A percentile compares a stretch with the other conserved stretches of the same genome.
These are phyloP conservation scores for Lapara coniferarum DNA, from an alignment of 2,888 invertebrate species.

Conservation along the genomic window DNA sequence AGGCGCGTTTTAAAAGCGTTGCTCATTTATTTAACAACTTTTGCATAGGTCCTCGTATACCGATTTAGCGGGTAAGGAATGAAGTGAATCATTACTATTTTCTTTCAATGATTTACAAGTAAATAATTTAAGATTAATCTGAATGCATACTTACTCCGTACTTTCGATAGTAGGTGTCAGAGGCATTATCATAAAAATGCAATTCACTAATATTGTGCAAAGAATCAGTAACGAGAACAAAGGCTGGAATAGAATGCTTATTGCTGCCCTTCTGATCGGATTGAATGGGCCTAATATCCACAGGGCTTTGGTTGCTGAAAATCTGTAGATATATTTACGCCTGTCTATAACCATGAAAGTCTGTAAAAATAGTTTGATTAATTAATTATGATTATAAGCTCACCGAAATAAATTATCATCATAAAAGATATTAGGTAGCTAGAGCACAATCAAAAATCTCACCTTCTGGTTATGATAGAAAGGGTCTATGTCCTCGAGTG, in stretches of 20 bases:
- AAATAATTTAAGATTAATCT: constrained; percentile 34
- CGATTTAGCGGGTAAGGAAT: no score
- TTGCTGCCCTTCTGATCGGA: constrained; percentile 98
- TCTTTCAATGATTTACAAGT: no score
- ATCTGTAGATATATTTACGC: constrained; percentile 99
- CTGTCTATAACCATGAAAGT: constrained; percentile 99
- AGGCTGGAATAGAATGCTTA: constrained; percentile 99
- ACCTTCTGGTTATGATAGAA: constrained; percentile 98
- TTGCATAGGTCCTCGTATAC: no score
- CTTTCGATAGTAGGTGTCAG: constrained; percentile 96
- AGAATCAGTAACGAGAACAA: constrained; percentile 99
- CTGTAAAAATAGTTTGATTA: constrained; percentile 78
- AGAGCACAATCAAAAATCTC: constrained; percentile 56
- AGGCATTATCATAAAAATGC: constrained; percentile 99
- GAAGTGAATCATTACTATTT: constrained; percentile 30
- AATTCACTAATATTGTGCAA: constrained; percentile 98
- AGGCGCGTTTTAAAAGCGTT: no score
- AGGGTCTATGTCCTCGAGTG: constrained; percentile 98
- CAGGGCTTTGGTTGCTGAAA: constrained; percentile 98
- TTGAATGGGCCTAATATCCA: constrained; percentile 98
- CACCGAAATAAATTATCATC: no score
- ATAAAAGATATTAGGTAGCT: not conserved
- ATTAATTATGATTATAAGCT: not conserved
- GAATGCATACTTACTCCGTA: constrained; percentile 94
- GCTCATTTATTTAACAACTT: no score